Evolutionary conservation across 2,113 vertebrate genomes (phyloP).

Genomic region (Uropsilus gracilis): DNA sequence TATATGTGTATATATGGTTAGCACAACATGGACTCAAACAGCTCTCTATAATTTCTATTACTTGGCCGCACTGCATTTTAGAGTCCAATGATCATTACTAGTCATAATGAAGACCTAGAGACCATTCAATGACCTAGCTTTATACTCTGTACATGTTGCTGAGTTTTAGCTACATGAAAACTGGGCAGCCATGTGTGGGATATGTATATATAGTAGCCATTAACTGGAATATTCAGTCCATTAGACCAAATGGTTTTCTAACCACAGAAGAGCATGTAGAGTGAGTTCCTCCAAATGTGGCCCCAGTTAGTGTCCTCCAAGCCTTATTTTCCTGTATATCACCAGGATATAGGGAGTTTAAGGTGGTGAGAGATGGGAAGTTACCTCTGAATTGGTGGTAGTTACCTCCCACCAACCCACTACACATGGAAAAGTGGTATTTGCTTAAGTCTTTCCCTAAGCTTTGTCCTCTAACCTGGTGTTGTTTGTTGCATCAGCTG

Average conservation of each 20-base stretch:
- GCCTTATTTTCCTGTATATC: background rate
- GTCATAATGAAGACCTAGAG: constrained; percentile 5
- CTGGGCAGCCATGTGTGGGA: background rate
- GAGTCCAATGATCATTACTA: background rate
- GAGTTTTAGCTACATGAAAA: constrained; percentile 41
- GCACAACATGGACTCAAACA: background rate
- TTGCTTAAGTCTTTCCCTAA: background rate
- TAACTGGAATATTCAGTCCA: constrained; percentile 28
- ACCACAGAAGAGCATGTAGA: background rate
- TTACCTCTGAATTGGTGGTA: background rate
- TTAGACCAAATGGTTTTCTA: constrained; percentile 48
- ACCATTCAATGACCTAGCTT: background rate
- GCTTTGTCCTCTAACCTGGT: background rate
- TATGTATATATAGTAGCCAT: background rate
- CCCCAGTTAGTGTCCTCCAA: background rate
- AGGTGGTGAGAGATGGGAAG: background rate
- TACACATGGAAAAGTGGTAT: background rate
- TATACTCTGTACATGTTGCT: background rate
- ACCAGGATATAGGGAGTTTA: background rate
- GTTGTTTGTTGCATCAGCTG: background rate
- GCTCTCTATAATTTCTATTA: constrained; percentile 5
- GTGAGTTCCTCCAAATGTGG: background rate
- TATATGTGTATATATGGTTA: background rate
- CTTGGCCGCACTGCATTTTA: constrained; percentile 17
- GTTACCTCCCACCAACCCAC: background rate